Evolutionary conservation across 2,113 vertebrate species (phyloP).

Genomic region (Microcebus griseorufus): DNA sequence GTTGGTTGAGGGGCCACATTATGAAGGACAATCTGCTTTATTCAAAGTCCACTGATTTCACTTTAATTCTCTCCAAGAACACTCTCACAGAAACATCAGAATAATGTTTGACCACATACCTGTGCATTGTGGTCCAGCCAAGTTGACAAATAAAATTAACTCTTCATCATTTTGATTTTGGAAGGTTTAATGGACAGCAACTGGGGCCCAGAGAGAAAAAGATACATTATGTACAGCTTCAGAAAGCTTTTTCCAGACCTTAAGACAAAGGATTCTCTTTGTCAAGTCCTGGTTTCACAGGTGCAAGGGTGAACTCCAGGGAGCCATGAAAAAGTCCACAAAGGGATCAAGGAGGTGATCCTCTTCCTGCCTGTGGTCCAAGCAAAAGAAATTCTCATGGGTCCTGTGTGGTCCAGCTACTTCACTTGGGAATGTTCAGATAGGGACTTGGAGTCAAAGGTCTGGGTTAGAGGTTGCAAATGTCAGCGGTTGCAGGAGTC

Average conservation of each 20-base stretch:
- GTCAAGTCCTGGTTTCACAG: background rate
- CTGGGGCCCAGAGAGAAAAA: background rate
- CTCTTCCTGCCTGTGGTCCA: background rate
- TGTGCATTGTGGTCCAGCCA: background rate
- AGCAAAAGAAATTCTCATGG: background rate
- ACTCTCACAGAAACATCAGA: background rate
- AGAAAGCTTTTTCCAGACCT: background rate
- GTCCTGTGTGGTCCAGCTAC: background rate
- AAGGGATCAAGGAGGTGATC: background rate
- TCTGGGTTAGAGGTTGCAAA: background rate
- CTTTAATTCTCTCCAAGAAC: background rate
- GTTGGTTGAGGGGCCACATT: background rate
- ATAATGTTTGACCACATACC: background rate
- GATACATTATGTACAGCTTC: background rate
- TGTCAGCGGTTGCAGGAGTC: background rate
- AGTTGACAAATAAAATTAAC: background rate
- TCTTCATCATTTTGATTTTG: slow-evolving; percentile 25
- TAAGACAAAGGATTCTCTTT: background rate
- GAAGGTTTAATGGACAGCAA: background rate
- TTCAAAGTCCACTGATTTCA: background rate
- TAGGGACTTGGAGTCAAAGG: background rate
- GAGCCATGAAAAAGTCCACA: background rate
- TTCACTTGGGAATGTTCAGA: background rate
- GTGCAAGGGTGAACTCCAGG: background rate
- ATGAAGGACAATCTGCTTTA: background rate